These are phyloP conservation scores for Falco peregrinus DNA, from an alignment of 2,797 vertebrate genomes.

Conservation along the genomic window DNA sequence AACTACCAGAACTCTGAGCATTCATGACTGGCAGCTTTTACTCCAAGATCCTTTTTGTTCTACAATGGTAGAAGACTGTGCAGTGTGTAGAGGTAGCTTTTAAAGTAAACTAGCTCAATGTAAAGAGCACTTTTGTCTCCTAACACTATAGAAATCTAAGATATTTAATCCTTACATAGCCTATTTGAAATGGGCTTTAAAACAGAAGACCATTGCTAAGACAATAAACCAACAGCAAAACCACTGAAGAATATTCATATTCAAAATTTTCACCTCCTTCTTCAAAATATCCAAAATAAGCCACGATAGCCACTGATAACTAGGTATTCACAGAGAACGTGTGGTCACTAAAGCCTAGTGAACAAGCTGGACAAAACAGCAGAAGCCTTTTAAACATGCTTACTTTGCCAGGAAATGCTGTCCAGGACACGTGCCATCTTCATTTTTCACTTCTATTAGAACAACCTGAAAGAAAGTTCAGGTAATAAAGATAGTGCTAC, in stretches of 20 bases:
- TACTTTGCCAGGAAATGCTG: slow-evolving; percentile 91
- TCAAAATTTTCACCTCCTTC: neutral
- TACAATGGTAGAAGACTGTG: neutral
- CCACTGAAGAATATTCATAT: neutral
- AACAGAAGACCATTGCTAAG: neutral
- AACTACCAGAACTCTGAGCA: neutral
- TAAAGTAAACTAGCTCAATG: neutral
- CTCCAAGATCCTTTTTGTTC: neutral
- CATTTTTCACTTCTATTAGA: slow-evolving; percentile 95
- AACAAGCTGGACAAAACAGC: neutral
- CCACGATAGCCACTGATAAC: neutral
- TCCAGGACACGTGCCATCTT: slow-evolving; percentile 95
- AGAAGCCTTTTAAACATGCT: slow-evolving; percentile 55
- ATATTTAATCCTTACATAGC: neutral
- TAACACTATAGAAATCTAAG: neutral
- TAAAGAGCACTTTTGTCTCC: neutral
- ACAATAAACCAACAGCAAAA: slow-evolving; percentile 2
- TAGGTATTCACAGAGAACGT: neutral
- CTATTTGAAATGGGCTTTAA: neutral
- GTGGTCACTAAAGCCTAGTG: neutral
- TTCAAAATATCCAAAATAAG: neutral
- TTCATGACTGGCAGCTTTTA: neutral
- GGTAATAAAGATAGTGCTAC: neutral
- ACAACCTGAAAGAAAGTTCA: slow-evolving; percentile 84
- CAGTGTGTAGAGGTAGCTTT: neutral